A percentile compares a stretch with the other conserved stretches of the same genome.
Conservation (phyloP, 2,113 vertebrate species). For the Thomomys bottae region DNA sequence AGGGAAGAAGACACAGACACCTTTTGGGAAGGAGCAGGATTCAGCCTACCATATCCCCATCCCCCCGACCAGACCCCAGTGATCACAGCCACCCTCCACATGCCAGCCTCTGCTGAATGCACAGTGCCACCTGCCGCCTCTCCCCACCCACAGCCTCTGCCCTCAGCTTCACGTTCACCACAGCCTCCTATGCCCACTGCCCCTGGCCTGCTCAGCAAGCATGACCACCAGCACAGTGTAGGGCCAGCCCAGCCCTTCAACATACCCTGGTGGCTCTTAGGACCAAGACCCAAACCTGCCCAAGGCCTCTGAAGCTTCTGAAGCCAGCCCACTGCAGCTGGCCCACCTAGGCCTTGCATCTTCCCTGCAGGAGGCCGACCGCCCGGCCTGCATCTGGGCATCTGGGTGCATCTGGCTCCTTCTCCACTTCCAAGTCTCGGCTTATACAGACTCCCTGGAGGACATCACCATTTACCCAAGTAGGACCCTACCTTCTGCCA, state of each 20-base stretch:
- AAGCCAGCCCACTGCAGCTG: neutral
- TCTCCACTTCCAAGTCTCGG: neutral
- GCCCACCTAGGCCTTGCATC: neutral
- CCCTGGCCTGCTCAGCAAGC: neutral
- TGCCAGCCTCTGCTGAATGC: neutral
- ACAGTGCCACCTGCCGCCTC: fast-evolving
- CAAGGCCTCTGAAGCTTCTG: neutral
- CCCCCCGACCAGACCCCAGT: neutral
- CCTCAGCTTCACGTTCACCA: neutral
- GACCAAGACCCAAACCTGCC: neutral
- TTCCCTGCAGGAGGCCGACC: fast-evolving
- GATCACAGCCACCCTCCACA: neutral
- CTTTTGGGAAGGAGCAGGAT: fast-evolving
- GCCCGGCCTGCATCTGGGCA: neutral
- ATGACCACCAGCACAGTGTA: fast-evolving
- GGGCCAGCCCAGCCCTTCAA: neutral
- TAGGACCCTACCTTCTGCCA: neutral
- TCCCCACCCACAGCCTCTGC: neutral
- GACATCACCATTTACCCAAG: fast-evolving
- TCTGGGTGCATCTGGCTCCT: neutral
- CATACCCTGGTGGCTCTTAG: neutral
- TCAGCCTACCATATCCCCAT: neutral
- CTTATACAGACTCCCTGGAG: fast-evolving
- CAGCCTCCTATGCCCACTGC: neutral
- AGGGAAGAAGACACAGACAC: neutral